Base-by-base conservation (phyloP, 2,797 vertebrate genomes). In the Tiaroga cobitis region DNA sequence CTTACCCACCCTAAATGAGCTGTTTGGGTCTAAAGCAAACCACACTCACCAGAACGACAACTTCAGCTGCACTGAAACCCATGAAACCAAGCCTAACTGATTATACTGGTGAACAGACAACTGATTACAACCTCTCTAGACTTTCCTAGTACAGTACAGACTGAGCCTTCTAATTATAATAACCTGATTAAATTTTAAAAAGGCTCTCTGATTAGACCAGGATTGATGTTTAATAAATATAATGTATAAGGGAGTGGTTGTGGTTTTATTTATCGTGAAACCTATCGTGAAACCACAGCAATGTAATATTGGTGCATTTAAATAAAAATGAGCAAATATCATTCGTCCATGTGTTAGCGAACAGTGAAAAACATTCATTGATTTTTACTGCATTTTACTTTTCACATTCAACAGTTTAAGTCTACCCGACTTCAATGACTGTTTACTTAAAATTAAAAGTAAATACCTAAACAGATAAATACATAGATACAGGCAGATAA, bases 41-140 rank as follows among this genome's bases (percentile, higher is more conserved):
- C 76, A 89, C 84, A 91, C 86, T 92, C 89, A 91, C 92, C 77
- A 88, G 87, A 69, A 84, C 94, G 94, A 90, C 94, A 95, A 95
- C 95, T 95, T 95, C 88, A 93, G 90, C 75, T 89, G 32, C 90
- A 89, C 93, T 93, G 94, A 91, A 94, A 93, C 94, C 91, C 90
- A 93, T 89, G 89, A 95, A 95, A 93, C 92, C 94, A 92, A 91
- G 90, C 91, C 93, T 93, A 94, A 94, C 92, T 95, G 95, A 96
- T 96, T 96, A 96, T 83, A 88, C 73, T 65, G 91, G 84, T 92
- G 92, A 92, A 95, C 94, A 92, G 92, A 91, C 93, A 95, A 93
- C 94, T 95, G 94, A 96, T 95, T 95, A 94, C 91, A 95, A 93
- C 91, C 89, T 91, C 85, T 90, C 86, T 87, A 89, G 88, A 89